Evolutionary conservation across 2,797 vertebrate genomes (phyloP), one percentile per base, ranked within the genome.

Genomic region (Gephyroberyx darwinii): DNA sequence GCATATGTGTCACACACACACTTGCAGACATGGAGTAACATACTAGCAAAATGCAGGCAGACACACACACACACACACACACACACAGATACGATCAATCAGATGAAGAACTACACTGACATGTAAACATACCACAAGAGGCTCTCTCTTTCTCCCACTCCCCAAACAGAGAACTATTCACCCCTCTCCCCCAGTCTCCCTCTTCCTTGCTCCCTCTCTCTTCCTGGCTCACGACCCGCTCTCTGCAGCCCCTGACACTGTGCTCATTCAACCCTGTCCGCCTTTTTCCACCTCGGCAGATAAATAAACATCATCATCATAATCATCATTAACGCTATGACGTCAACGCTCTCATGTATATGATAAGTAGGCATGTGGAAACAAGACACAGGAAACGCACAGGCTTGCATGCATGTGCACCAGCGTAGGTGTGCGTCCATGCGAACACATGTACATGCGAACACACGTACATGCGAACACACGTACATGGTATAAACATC

Each of bases 281-380:
- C 76, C 78, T 75, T 85, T 87, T 90, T 91, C 86, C 88, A 90
- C 77, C 54, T 90, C 85, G 31, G 41, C 70, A 81, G 84, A 88
- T 87, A 87, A 91, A 91, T 86, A 93, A 93, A 92, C 90, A 92
- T 52, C 65, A 83, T 89, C 86, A 81, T 74, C 76, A 62, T 86
- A 87, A 90, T 90, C 80, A 88, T 88, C 86, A 87, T 92, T 91
- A 89, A 71, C 78, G 26, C 48, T 8, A 26, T 90, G 85, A 92
- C 76, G 79, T 91, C 81, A 86, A 61, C 33, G 6, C 74, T 65
- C 54, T 33, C 0, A 31, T 70, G 62, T 30, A n/a, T 48, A 72
- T 58, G 72, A 82, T 63, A 78, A 68, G 66, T n/a, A 58, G 17
- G 20, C 31, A 59, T 17, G 37, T 69, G 63, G 66, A 83, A 26